Conservation (phyloP, 2,113 vertebrate genomes). For the Dolichotis patagonum region DNA sequence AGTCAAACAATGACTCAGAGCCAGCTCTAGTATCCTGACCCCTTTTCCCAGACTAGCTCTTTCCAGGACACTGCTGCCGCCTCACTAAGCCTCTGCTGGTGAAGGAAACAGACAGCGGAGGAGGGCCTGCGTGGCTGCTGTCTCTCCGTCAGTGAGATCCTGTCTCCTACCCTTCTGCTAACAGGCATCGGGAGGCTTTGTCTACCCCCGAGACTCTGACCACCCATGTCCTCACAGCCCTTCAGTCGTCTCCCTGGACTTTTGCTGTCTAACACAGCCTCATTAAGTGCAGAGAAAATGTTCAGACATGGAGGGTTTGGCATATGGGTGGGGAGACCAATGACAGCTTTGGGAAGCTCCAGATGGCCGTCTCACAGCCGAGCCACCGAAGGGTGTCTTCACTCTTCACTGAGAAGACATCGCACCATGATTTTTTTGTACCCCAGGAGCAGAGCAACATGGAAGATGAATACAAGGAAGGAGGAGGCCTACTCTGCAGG, state of each 20-base stretch:
- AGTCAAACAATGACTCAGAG: neutral
- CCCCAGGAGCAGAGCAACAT: neutral
- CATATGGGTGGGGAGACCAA: neutral
- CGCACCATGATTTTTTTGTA: neutral
- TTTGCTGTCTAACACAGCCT: neutral
- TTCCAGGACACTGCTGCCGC: neutral
- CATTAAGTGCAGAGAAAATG: neutral
- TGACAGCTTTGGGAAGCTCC: neutral
- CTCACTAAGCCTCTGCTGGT: neutral
- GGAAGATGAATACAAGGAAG: neutral
- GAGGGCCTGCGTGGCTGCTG: neutral
- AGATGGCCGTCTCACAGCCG: neutral
- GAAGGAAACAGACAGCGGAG: neutral
- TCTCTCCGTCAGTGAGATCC: neutral
- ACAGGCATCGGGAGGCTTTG: neutral
- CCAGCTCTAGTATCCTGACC: neutral
- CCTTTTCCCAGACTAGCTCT: neutral
- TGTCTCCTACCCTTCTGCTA: neutral
- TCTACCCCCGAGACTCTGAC: neutral
- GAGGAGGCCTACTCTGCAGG: neutral
- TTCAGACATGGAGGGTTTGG: neutral
- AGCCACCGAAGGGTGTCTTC: neutral
- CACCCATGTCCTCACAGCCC: fast-evolving
- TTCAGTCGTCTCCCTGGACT: neutral
- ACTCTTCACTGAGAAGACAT: neutral